Percentiles rank a stretch among this genome's conserved stretches.
Evolutionary conservation across 2,888 invertebrate species (phyloP).

Genomic region (Spisula subtruncata): DNA sequence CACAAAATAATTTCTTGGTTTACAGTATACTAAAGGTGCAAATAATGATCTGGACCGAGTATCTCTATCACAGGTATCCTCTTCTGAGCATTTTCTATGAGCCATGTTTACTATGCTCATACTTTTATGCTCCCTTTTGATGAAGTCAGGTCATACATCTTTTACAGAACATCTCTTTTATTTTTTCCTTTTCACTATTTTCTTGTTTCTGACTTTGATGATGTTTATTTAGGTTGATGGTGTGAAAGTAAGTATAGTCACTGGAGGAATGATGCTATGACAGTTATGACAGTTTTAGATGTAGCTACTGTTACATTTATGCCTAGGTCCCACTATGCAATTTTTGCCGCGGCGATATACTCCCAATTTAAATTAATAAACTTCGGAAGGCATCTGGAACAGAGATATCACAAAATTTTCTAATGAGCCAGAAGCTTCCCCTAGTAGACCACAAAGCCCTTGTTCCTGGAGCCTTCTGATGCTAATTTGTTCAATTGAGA

Average conservation of each 20-base stretch:
- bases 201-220: not conserved
- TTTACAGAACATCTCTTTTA: not conserved
- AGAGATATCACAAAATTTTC: too few relatives aligned
- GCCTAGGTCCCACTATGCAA: too few relatives aligned
- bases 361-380: too few relatives aligned
- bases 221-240: conserved; percentile 57
- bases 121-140: not conserved
- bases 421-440: too few relatives aligned
- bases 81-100: not conserved
- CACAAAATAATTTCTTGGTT: too few relatives aligned
- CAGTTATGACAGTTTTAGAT: conserved; percentile 11
- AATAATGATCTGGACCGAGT: not conserved
- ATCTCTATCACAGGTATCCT: not conserved
- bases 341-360: too few relatives aligned
- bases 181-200: not conserved
- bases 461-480: too few relatives aligned
- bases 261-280: conserved; percentile 7
- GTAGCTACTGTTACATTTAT: not conserved
- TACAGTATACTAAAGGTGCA: not conserved
- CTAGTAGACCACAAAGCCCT: too few relatives aligned
- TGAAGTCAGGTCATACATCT: not conserved
- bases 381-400: too few relatives aligned
- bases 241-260: conserved; percentile 67
- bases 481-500: too few relatives aligned
- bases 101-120: not conserved